Evolutionary conservation across 2,113 vertebrate genomes (phyloP), one percentile per base, ranked within the genome.

Genomic region (Hymenochirus boettgeri): DNA sequence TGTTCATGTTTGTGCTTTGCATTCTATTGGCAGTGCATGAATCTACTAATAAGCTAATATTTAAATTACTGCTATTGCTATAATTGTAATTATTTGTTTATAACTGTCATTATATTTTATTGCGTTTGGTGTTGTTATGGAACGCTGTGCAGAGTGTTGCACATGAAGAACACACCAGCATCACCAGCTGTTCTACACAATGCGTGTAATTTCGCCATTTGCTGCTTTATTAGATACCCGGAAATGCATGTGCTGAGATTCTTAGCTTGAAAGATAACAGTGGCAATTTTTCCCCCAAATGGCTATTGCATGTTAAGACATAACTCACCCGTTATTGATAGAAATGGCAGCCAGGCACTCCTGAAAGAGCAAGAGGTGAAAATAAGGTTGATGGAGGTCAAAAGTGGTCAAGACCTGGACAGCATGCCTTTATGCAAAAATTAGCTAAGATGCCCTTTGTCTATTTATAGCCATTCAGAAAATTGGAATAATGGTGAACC

Each of bases 371-470:
- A 88, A 76, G 75, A 58, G 77, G 84, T 48, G 46, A 18, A 48
- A 22, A 23, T 48, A 48, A 12, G 46, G 46, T n/a, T 22, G 46
- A 48, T 2, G 86, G 80, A 84, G 89, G 92, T 93, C 92, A 90
- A 74, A 79, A 74, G 84, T 88, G 77, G 82, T 82, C 77, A 71
- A 92, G 93, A 94, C 92, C 91, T 86, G 76, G 76, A 83, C 78
- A 75, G 83, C 53, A 70, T 83, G 87, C 76, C 83, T 88, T 93
- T 86, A 92, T 92, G 89, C 96, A 92, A 90, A 92, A 93, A 93
- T 91, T 92, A 89, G 86, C 78, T 78, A 79, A 72, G 66, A 69
- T 85, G 83, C 86, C 92, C 91, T 83, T 70, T 77, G 91, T n/a
- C 39, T 91, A 89, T 48, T 25, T 70, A 71, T 74, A 78, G 83